Evolutionary conservation across 2,113 vertebrate genomes (phyloP).

Genomic region (Prinia subflava): DNA sequence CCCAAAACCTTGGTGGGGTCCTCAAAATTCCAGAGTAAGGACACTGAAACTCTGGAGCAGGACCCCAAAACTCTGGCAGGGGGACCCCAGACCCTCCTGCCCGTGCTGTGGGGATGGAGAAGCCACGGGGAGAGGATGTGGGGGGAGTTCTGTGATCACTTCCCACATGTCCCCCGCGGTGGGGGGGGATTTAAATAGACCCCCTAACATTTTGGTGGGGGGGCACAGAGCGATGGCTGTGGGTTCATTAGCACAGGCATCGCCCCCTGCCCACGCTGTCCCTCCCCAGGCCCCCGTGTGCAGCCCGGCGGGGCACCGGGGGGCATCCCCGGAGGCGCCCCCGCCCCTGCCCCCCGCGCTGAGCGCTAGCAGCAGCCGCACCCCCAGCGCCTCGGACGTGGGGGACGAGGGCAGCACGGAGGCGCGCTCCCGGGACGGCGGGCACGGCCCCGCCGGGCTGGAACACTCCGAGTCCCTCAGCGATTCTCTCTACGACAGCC

Average conservation of each 20-base stretch:
- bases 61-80: accelerated
- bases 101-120: too few species aligned
- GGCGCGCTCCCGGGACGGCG: constrained; percentile 75
- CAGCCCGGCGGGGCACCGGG: neutral
- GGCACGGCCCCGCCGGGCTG: constrained; percentile 80
- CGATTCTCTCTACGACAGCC: constrained; percentile 92
- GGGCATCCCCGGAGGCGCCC: constrained; percentile 55
- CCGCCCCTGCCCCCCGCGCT: constrained; percentile 70
- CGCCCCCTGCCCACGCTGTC: neutral
- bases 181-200: neutral
- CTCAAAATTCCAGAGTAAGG: neutral
- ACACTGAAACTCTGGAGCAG: neutral
- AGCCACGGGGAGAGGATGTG: neutral
- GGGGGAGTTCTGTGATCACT: neutral
- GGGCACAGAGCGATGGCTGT: accelerated
- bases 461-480: constrained; percentile 94
- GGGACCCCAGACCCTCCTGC: neutral
- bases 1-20: neutral
- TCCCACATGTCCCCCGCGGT: accelerated
- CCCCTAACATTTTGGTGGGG: neutral
- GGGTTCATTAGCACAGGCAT: accelerated
- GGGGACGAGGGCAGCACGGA: constrained; percentile 84
- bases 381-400: constrained; percentile 85
- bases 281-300: neutral
- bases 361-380: constrained; percentile 75